Conservation (phyloP, 2,888 invertebrate genomes). For the Amphipyra tragopoginis region DNA sequence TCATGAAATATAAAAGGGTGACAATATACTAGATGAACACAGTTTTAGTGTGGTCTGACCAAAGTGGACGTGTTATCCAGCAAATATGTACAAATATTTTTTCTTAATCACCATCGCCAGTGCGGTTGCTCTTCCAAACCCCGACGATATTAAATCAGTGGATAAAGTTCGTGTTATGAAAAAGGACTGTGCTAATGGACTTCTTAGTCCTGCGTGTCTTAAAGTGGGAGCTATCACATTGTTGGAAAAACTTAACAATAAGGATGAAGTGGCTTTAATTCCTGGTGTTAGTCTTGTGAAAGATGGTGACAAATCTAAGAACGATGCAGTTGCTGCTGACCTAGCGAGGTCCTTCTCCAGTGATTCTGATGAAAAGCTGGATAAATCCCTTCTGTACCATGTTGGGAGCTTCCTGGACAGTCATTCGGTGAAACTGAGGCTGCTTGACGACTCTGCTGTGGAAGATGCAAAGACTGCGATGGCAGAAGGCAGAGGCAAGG, state of each 20-base stretch:
- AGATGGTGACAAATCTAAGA: slow-evolving; percentile 91
- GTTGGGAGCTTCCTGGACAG: slow-evolving; percentile 92
- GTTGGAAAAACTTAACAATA: slow-evolving; percentile 70
- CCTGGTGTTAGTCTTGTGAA: slow-evolving; percentile 91
- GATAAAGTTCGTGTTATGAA: slow-evolving; percentile 63
- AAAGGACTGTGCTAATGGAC: slow-evolving; percentile 73
- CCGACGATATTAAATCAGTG: slow-evolving; percentile 61
- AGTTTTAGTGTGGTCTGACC: slow-evolving; percentile 62
- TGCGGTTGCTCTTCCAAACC: slow-evolving; percentile 69
- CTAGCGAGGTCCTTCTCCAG: slow-evolving; percentile 92
- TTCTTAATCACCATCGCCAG: slow-evolving; percentile 57
- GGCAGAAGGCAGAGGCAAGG: slow-evolving; percentile 80
- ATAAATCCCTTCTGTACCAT: slow-evolving; percentile 92
- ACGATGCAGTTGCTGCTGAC: slow-evolving; percentile 87
- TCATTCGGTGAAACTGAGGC: slow-evolving; percentile 92
- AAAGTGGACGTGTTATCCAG: slow-evolving; percentile 62
- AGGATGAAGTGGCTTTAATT: slow-evolving; percentile 70
- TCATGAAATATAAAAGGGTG: slow-evolving; percentile 79
- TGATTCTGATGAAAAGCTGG: slow-evolving; percentile 92
- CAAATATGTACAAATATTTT: slow-evolving; percentile 70
- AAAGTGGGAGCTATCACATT: slow-evolving; percentile 74
- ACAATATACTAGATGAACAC: slow-evolving; percentile 66
- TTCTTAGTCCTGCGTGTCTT: slow-evolving; percentile 72
- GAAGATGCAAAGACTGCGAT: slow-evolving; percentile 86
- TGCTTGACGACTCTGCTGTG: slow-evolving; percentile 90